phyloP scores from a whole-genome alignment of 2,113 vertebrate genomes.

The Semicossyphus pulcher region DNA sequence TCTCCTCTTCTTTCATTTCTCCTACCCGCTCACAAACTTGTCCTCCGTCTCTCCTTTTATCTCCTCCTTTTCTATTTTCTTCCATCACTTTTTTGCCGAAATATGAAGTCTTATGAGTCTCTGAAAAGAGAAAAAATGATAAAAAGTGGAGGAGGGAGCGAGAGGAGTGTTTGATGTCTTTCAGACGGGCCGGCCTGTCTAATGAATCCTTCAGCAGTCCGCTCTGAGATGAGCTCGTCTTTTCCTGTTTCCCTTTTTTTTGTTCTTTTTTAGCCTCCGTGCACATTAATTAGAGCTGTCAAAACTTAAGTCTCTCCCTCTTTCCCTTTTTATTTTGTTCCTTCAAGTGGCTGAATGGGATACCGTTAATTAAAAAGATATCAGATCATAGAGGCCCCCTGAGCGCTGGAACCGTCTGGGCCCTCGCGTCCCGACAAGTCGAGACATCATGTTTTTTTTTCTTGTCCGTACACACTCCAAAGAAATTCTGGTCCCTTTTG shows the following conservation, averaged over 20 bases:
- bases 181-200: slow-evolving; percentile 79
- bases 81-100: slow-evolving; percentile 35
- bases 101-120: slow-evolving; percentile 25
- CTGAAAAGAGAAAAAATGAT: not conserved
- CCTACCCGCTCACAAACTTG: slow-evolving; percentile 10
- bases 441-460: slow-evolving; percentile 58
- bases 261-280: slow-evolving; percentile 64
- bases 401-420: slow-evolving; percentile 73
- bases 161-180: slow-evolving; percentile 80
- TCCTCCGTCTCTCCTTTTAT: slow-evolving; percentile 24
- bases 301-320: slow-evolving; percentile 82
- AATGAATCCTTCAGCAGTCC: slow-evolving; percentile 82
- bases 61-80: slow-evolving; percentile 38
- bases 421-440: slow-evolving; percentile 74
- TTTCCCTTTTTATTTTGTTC: slow-evolving; percentile 78
- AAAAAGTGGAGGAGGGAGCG: slow-evolving; percentile 36
- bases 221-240: slow-evolving; percentile 73
- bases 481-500: slow-evolving; percentile 78
- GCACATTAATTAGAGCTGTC: slow-evolving; percentile 89
- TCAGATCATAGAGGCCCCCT: slow-evolving; percentile 84
- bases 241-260: slow-evolving; percentile 35
- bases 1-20: slow-evolving; percentile 50
- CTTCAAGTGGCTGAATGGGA: slow-evolving; percentile 87
- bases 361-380: slow-evolving; percentile 89
- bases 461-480: slow-evolving; percentile 53